phyloP scores from a whole-genome alignment of 1,140 invertebrate species.

The Grapholita molesta region DNA sequence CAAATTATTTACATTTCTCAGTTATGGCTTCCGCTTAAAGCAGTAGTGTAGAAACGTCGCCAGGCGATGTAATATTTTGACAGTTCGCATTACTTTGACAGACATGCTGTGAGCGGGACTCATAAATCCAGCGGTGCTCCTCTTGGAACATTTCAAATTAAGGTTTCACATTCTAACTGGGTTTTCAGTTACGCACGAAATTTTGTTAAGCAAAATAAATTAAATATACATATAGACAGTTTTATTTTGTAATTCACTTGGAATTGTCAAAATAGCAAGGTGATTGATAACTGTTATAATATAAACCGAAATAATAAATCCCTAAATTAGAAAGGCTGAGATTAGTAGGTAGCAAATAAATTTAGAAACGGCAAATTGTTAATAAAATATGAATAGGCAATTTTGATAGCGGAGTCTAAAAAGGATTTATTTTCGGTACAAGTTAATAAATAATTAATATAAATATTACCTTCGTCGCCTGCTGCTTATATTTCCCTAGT shows the following conservation, averaged over 20 bases:
- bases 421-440: too few species aligned
- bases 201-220: background rate
- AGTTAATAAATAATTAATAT: too few species aligned
- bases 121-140: constrained; percentile 6
- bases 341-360: too few species aligned
- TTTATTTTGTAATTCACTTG: background rate
- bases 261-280: background rate
- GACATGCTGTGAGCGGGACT: background rate
- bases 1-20: background rate
- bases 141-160: background rate
- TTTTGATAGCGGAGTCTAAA: too few species aligned
- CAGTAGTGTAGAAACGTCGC: background rate
- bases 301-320: background rate
- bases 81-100: constrained; percentile 3
- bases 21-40: background rate
- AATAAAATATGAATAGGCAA: too few species aligned
- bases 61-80: background rate
- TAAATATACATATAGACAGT: background rate
- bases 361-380: too few species aligned
- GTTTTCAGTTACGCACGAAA: background rate
- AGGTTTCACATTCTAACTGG: background rate
- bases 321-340: too few species aligned
- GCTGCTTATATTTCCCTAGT: too few species aligned
- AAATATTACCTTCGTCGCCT: too few species aligned
- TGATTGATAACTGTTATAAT: background rate